Conservation (phyloP, 2,888 invertebrate genomes). For the Macrophya alboannulata region DNA sequence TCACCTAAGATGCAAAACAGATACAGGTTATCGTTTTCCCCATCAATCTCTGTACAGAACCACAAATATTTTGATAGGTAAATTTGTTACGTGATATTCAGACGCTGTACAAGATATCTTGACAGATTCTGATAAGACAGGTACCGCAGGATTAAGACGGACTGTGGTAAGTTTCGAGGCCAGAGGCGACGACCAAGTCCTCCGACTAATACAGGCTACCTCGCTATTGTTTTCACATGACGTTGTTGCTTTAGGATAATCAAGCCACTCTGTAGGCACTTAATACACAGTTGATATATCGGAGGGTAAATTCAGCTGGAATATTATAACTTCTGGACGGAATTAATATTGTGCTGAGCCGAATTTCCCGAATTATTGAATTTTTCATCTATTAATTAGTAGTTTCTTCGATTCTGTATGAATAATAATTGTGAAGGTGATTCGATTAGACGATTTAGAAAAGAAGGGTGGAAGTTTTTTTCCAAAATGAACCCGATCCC, state of each 20-base stretch:
- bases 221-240: conserved; percentile 74
- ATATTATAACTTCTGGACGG: not conserved
- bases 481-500: not conserved
- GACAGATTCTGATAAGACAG: conserved; percentile 72
- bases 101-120: conserved; percentile 63
- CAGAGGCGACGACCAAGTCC: conserved; percentile 70
- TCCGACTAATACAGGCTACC: conserved; percentile 67
- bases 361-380: not conserved
- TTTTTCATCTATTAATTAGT: no score
- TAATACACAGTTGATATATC: not conserved
- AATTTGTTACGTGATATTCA: conserved; percentile 69
- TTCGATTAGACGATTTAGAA: not conserved
- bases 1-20: not conserved
- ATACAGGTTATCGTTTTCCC: not conserved
- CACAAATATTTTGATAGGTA: conserved; percentile 62
- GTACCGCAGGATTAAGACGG: conserved; percentile 72
- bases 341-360: not conserved
- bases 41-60: conserved; percentile 22
- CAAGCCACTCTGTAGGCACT: conserved; percentile 61
- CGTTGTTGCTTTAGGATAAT: conserved; percentile 76
- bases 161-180: conserved; percentile 69
- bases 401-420: no score
- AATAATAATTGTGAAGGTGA: not conserved
- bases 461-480: not conserved
- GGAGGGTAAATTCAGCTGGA: not conserved